Evolutionary conservation across 2,888 invertebrate genomes (phyloP).

Genomic region (Elgonia sp.): DNA sequence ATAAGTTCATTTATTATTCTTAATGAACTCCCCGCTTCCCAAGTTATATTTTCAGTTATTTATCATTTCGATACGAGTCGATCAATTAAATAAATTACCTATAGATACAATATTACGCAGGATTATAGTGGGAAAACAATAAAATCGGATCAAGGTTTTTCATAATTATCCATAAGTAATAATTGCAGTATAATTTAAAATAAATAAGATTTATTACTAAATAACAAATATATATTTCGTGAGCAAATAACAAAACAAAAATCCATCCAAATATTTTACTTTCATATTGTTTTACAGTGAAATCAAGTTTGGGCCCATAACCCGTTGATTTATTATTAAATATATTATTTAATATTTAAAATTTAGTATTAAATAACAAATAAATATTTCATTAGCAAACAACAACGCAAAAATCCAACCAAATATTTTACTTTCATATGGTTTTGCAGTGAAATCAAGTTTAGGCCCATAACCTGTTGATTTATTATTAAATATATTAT

Average conservation of each 20-base stretch:
- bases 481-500: not conserved
- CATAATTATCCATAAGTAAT: constrained; percentile 32
- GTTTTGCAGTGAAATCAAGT: too few relatives aligned
- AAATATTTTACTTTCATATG: too few relatives aligned
- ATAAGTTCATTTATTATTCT: not conserved
- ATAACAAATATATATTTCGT: not conserved
- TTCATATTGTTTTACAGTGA: too few relatives aligned
- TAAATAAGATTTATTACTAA: constrained; percentile 17
- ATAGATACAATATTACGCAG: constrained; percentile 12
- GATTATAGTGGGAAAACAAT: constrained; percentile 42
- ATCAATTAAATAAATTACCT: constrained; percentile 33
- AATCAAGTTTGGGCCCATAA: too few relatives aligned
- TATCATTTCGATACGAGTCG: constrained; percentile 19
- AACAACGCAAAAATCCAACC: constrained; percentile 4
- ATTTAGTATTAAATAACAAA: constrained; percentile 18
- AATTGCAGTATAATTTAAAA: constrained; percentile 16
- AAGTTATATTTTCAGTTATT: constrained; percentile 9
- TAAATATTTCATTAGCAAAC: not conserved
- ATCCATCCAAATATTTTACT: too few relatives aligned
- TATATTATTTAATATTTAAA: not conserved
- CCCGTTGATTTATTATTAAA: not conserved
- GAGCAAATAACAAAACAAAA: constrained; percentile 9
- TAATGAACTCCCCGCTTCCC: not conserved
- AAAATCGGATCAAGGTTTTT: constrained; percentile 49
- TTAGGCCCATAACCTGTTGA: too few relatives aligned